These are phyloP conservation scores for Propithecus perrieri DNA, from an alignment of 2,797 vertebrate species.

Conservation along the genomic window DNA sequence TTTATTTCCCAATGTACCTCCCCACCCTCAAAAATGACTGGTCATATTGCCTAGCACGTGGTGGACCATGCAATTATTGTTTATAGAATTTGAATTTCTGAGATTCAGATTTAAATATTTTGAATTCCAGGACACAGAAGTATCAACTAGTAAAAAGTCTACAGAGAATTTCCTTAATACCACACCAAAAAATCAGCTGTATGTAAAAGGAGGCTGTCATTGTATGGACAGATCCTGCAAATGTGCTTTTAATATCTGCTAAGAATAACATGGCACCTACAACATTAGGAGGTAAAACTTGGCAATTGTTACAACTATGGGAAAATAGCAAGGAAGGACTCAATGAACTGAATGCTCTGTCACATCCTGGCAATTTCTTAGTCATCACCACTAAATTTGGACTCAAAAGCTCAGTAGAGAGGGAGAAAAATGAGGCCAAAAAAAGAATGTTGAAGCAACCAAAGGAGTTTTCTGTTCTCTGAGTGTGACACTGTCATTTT, in stretches of 20 bases:
- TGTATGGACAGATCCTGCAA: neutral
- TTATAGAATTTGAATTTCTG: slow-evolving; percentile 24
- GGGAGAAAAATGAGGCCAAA: slow-evolving; percentile 60
- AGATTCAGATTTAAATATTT: neutral
- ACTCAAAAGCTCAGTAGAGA: slow-evolving; percentile 65
- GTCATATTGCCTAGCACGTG: neutral
- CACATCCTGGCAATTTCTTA: slow-evolving; percentile 74
- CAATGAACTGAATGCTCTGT: slow-evolving; percentile 75
- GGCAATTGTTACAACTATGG: slow-evolving; percentile 70
- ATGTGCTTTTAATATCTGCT: slow-evolving; percentile 39
- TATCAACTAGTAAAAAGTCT: slow-evolving; percentile 14
- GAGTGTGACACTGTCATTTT: slow-evolving; percentile 68
- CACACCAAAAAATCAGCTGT: slow-evolving; percentile 11
- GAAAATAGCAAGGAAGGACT: slow-evolving; percentile 72
- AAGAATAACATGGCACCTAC: slow-evolving; percentile 54
- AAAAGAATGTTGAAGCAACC: slow-evolving; percentile 67
- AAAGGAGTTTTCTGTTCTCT: slow-evolving; percentile 69
- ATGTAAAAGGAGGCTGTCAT: slow-evolving; percentile 37
- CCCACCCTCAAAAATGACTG: neutral
- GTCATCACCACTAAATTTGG: slow-evolving; percentile 77
- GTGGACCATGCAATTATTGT: neutral
- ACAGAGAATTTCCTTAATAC: neutral
- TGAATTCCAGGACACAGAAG: slow-evolving; percentile 47
- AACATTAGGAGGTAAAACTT: slow-evolving; percentile 14
- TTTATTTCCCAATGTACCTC: neutral